These are phyloP conservation scores for Orchesellides sinensis DNA, from an alignment of 2,888 invertebrate species.

Conservation along the genomic window DNA sequence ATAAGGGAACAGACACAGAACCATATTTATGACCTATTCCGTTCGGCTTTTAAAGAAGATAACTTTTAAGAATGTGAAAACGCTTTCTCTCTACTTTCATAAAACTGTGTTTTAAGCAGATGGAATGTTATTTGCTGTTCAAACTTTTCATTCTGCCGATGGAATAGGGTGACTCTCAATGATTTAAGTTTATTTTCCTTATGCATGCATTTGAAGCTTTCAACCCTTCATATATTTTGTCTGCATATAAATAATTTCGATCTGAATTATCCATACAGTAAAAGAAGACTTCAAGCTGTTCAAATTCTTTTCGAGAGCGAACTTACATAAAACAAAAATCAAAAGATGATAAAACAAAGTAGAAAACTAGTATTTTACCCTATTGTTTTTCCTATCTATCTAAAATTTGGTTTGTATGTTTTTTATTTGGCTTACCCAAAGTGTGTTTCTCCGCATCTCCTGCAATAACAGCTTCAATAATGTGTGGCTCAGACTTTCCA, in stretches of 20 bases:
- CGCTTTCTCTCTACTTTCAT: constrained; percentile 31
- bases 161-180: neutral
- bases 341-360: constrained; percentile 12
- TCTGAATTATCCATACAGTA: neutral
- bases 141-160: constrained; percentile 27
- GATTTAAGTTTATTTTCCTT: neutral
- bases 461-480: constrained; percentile 85
- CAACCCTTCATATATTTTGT: neutral
- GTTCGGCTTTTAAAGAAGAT: neutral
- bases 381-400: neutral
- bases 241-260: neutral
- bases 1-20: neutral
- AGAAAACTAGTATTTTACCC: neutral
- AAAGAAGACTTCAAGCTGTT: neutral
- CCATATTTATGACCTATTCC: constrained; percentile 9
- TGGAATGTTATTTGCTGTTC: neutral
- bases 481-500: constrained; percentile 89
- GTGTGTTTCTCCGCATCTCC: constrained; percentile 74
- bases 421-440: constrained; percentile 68
- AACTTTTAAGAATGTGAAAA: constrained; percentile 37
- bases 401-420: neutral
- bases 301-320: neutral
- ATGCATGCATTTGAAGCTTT: constrained; percentile 24
- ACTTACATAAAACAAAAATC: neutral
- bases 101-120: neutral